phyloP scores from a whole-genome alignment of 2,113 vertebrate species.

The Garra rufa region DNA sequence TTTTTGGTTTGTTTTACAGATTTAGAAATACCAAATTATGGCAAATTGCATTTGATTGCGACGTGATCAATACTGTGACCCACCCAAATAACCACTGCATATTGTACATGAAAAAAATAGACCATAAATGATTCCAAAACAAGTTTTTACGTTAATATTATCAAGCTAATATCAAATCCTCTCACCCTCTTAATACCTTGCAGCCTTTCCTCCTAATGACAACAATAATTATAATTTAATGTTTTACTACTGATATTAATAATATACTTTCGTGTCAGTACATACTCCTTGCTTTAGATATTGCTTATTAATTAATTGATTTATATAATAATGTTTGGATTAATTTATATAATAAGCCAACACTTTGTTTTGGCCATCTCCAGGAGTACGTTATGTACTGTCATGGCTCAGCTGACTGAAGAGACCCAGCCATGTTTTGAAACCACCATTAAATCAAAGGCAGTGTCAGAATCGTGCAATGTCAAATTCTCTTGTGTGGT shows the following conservation, averaged over 20 bases:
- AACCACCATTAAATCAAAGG: slow-evolving; percentile 90
- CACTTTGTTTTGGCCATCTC: slow-evolving; percentile 63
- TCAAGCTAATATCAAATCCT: slow-evolving; percentile 31
- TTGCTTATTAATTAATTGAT: background rate
- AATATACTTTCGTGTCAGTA: background rate
- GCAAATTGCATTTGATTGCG: slow-evolving; percentile 9
- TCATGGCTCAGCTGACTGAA: slow-evolving; percentile 96
- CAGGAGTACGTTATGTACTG: slow-evolving; percentile 96
- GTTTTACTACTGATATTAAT: slow-evolving; percentile 16
- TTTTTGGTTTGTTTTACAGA: slow-evolving; percentile 29
- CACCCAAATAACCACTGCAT: slow-evolving; percentile 15
- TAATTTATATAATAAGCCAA: background rate
- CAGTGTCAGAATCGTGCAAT: slow-evolving; percentile 92
- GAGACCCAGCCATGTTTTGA: slow-evolving; percentile 95
- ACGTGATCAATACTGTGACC: slow-evolving; percentile 10
- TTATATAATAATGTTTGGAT: background rate
- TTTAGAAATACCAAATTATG: background rate
- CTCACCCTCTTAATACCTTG: slow-evolving; percentile 36
- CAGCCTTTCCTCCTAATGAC: slow-evolving; percentile 5
- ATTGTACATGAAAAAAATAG: background rate
- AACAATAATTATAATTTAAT: background rate
- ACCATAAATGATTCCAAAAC: slow-evolving; percentile 1
- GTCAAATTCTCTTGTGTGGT: slow-evolving; percentile 95
- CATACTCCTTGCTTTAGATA: background rate
- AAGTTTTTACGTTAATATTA: background rate